Percentiles rank a stretch among this genome's conserved stretches.
Conservation (phyloP, 1,140 invertebrate genomes). For the Pseudomyrmex sp. region DNA sequence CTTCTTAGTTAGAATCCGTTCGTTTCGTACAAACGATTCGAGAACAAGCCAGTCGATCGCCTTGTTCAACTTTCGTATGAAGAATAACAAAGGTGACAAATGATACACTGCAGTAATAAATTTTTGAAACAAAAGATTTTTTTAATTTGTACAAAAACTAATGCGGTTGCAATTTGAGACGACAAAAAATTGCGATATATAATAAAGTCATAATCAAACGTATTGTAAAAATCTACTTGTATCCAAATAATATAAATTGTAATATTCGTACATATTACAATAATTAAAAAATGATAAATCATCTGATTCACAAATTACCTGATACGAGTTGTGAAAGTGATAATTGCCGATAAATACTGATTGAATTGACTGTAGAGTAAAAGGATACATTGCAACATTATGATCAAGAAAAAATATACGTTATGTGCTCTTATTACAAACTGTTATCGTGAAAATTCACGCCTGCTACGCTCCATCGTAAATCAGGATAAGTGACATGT, state of each 20-base stretch:
- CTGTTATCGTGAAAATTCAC: conserved; percentile 58
- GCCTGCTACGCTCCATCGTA: conserved; percentile 35
- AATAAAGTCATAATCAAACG: neutral
- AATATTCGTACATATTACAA: neutral
- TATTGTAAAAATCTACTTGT: neutral
- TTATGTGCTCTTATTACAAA: conserved; percentile 41
- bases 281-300: no score
- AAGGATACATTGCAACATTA: conserved; percentile 4
- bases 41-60: conserved; percentile 43
- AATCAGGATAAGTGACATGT: conserved; percentile 62
- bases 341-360: neutral
- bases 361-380: neutral
- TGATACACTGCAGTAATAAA: conserved; percentile 47
- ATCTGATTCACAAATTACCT: no score
- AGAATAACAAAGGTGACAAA: conserved; percentile 35
- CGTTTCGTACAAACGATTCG: conserved; percentile 57
- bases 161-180: neutral
- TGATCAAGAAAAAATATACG: conserved; percentile 19
- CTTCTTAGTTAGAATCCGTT: conserved; percentile 72
- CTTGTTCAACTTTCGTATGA: conserved; percentile 64
- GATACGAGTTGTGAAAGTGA: neutral
- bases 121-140: conserved; percentile 1
- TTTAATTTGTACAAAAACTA: neutral
- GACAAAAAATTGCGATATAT: neutral
- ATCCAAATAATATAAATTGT: conserved; percentile 15